Evolutionary conservation across 2,797 vertebrate species (phyloP), one percentile per base, ranked within the genome.

Genomic region (Sebastes minor): DNA sequence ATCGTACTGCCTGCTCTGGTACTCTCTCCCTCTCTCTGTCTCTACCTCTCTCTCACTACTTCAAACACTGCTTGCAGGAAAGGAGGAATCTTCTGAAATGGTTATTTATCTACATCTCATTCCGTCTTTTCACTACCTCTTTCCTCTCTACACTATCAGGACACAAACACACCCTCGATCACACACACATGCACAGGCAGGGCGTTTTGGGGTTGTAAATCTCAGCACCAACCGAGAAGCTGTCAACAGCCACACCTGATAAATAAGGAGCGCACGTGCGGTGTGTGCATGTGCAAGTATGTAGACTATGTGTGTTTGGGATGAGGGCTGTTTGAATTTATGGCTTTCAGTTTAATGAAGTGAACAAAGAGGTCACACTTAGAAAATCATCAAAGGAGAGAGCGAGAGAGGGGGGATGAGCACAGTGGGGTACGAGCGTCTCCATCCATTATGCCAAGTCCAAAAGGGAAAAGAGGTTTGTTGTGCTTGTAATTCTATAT

Each of bases 61-160:
- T 57, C 52, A 28, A 62, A 71, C 76, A 71, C 20, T 11, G 52
- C 81, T 71, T 60, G 68, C 56, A 66, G 82, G 72, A 83, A 75
- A 79, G 74, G 70, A 86, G 82, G 66, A 85, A 88, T 89, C 63
- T 80, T 86, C 83, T 73, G 68, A 91, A 92, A 85, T 10, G 69
- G 82, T 83, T 88, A 89, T 91, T 91, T 83, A 92, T 91, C 86
- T 91, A 88, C 85, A 91, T 89, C 86, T 90, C 78, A 87, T 92
- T 91, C 80, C 73, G 52, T 84, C 74, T 80, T 88, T 86, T 83
- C 73, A 71, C 33, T 66, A 66, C 69, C 46, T 86, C 73, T 82
- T 89, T 78, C 81, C 86, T 80, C 76, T 79, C 60, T 69, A 56
- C 66, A 67, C 67, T 76, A 66, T 76, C 73, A 83, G 77, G 78